Percentiles rank a stretch among this genome's conserved stretches.
Conservation (phyloP, 2,113 vertebrate species). For the Callorhinus ursinus region DNA sequence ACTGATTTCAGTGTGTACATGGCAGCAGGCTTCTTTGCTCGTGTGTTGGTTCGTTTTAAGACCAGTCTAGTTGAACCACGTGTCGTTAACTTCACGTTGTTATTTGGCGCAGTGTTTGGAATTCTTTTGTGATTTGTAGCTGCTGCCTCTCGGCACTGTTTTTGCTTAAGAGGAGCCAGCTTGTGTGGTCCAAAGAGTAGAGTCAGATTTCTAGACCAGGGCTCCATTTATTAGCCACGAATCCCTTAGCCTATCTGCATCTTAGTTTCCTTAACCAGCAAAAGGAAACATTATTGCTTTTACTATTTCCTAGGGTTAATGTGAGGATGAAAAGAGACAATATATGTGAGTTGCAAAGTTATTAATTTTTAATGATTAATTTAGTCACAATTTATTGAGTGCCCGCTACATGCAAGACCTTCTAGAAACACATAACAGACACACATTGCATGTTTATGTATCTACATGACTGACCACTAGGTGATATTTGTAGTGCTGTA, state of each 20-base stretch:
- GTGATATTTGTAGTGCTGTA: not conserved
- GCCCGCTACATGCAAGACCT: not conserved
- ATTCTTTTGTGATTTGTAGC: not conserved
- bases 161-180: not conserved
- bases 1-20: rapidly evolving
- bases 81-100: not conserved
- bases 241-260: not conserved
- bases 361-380: not conserved
- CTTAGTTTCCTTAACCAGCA: not conserved
- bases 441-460: not conserved
- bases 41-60: not conserved
- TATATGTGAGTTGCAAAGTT: not conserved
- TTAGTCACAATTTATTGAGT: not conserved
- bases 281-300: not conserved
- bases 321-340: not conserved
- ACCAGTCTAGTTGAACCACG: not conserved
- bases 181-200: not conserved
- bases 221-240: not conserved
- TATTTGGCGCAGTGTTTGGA: not conserved
- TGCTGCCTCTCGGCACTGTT: not conserved
- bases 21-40: not conserved
- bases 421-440: not conserved
- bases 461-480: not conserved
- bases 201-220: not conserved
- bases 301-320: not conserved